Conservation (phyloP, 2,113 vertebrate genomes). For the Gadus chalcogrammus region DNA sequence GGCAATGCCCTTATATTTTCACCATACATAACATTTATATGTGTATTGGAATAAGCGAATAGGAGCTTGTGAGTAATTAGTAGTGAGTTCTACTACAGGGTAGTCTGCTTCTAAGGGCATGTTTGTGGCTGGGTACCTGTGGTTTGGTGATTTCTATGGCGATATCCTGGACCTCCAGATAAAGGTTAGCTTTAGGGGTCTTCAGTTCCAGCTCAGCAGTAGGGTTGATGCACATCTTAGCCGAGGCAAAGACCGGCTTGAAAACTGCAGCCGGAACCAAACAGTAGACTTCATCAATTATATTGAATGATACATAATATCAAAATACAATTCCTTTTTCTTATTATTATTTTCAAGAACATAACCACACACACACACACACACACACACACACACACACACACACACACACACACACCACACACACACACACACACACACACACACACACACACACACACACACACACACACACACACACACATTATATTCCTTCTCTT, state of each 20-base stretch:
- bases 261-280: constrained; percentile 77
- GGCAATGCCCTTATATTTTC: too few species aligned
- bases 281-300: background rate
- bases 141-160: constrained; percentile 88
- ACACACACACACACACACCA: too few species aligned
- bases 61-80: background rate
- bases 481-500: too few species aligned
- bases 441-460: too few species aligned
- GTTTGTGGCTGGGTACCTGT: constrained; percentile 73
- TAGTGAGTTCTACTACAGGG: background rate
- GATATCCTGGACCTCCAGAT: constrained; percentile 90
- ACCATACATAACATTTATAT: background rate
- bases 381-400: too few species aligned
- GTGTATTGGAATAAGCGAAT: background rate
- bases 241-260: constrained; percentile 89
- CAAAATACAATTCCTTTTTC: too few species aligned
- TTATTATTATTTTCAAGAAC: too few species aligned
- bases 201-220: constrained; percentile 83
- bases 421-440: too few species aligned
- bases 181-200: constrained; percentile 83
- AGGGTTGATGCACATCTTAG: constrained; percentile 90
- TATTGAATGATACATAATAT: too few species aligned
- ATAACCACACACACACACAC: too few species aligned
- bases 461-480: too few species aligned
- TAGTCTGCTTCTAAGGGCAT: background rate